Conservation (phyloP, 2,888 invertebrate genomes). For the Amphimallon solstitiale region DNA sequence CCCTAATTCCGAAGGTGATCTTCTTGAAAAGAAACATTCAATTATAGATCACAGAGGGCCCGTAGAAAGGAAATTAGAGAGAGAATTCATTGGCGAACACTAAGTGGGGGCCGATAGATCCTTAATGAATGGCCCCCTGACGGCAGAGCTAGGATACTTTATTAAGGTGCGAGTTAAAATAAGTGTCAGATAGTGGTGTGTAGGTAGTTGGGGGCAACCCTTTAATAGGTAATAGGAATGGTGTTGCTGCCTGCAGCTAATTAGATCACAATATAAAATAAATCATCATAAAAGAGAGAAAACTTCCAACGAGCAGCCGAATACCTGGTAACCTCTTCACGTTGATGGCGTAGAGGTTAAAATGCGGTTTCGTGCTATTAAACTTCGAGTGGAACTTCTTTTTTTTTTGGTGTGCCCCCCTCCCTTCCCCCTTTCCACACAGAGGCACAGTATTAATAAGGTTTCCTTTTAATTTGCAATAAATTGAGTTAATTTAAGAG, state of each 20-base stretch:
- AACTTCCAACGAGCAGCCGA: no score
- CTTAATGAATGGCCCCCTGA: slow-evolving; percentile 16
- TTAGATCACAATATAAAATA: slow-evolving; percentile 20
- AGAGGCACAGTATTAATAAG: slow-evolving; percentile 1
- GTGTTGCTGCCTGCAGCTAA: not conserved
- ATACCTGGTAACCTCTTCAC: no score
- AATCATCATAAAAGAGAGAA: slow-evolving; percentile 8
- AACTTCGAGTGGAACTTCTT: no score
- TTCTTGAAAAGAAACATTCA: slow-evolving; percentile 10
- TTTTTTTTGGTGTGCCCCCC: no score
- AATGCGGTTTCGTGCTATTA: no score
- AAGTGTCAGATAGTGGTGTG: slow-evolving; percentile 14
- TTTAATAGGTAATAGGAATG: not conserved
- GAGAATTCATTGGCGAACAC: not conserved
- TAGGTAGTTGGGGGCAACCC: no score
- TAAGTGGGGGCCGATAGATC: slow-evolving; percentile 23
- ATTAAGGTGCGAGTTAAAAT: slow-evolving; percentile 8
- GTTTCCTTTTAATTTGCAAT: slow-evolving; percentile 17
- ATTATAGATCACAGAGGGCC: slow-evolving; percentile 12
- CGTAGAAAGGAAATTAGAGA: slow-evolving; percentile 22
- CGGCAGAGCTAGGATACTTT: slow-evolving; percentile 9
- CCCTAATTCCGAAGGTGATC: no score
- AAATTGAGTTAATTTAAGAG: slow-evolving; percentile 16
- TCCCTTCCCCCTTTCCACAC: no score
- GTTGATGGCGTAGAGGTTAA: no score